phyloP scores from a whole-genome alignment of 1,140 invertebrate species.

The Neomicropteryx cornuta region DNA sequence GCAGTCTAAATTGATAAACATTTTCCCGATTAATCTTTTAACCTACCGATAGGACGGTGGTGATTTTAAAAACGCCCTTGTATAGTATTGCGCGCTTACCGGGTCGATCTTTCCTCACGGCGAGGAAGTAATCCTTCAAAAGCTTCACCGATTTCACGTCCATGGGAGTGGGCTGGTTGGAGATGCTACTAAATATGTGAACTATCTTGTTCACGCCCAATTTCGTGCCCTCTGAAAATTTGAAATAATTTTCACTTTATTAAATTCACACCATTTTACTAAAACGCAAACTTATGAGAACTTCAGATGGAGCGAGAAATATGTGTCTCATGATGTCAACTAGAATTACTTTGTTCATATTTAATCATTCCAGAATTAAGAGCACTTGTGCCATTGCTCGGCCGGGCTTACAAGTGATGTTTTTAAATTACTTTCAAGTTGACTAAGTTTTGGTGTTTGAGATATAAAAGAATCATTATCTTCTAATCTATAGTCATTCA shows the following conservation, averaged over 20 bases:
- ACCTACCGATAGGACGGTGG: no score
- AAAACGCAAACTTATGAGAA: conserved; percentile 3
- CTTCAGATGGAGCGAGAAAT: not conserved
- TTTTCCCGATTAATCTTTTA: no score
- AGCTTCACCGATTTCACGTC: conserved; percentile 3
- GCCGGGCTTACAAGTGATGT: no score
- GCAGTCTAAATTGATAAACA: conserved; percentile 4
- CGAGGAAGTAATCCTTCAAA: conserved; percentile 9
- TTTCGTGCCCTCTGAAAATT: not conserved
- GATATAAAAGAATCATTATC: no score
- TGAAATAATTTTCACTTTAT: not conserved
- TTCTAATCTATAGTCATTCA: no score
- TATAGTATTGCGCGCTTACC: conserved; percentile 5
- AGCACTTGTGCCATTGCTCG: no score
- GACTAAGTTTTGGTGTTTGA: no score
- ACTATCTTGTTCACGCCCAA: conserved; percentile 1
- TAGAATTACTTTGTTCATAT: conserved; percentile 10
- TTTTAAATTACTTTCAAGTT: no score
- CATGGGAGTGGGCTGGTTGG: conserved; percentile 6
- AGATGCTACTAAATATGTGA: conserved; percentile 2
- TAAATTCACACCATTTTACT: conserved; percentile 3
- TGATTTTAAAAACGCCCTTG: no score
- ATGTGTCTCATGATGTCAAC: conserved; percentile 3
- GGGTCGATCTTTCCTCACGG: conserved; percentile 8
- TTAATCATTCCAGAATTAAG: no score